Evolutionary conservation across 1,140 invertebrate species (phyloP).

Genomic region (Nasonia vitripennis): DNA sequence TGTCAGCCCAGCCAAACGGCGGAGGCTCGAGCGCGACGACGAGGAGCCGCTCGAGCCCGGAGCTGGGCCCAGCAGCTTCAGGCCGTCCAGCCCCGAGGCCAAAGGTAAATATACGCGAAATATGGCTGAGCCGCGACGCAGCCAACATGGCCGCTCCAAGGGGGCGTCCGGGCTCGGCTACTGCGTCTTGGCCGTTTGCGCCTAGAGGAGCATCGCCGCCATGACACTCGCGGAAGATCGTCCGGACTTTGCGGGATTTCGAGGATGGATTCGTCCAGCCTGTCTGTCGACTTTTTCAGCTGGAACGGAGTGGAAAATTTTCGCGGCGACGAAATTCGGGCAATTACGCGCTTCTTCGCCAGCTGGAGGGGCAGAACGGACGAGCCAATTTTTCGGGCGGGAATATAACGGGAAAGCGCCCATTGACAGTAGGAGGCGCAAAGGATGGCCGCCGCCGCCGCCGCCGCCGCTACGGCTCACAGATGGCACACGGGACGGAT

Average conservation of each 20-base stretch:
- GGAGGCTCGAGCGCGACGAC: not conserved
- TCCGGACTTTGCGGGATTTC: not conserved
- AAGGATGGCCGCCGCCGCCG: constrained; percentile 24
- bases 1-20: not conserved
- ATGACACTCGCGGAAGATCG: constrained; percentile 52
- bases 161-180: not conserved
- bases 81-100: not conserved
- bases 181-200: constrained; percentile 7
- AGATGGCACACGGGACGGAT: constrained; percentile 62
- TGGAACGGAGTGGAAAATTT: not conserved
- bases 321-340: not conserved
- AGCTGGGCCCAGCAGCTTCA: not conserved
- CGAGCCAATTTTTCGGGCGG: constrained; percentile 49
- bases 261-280: not conserved
- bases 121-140: not conserved
- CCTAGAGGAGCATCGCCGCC: constrained; percentile 56
- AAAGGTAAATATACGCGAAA: constrained; percentile 1
- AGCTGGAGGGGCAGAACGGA: not conserved
- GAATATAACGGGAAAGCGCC: constrained; percentile 55
- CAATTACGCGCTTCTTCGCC: no score
- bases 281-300: not conserved
- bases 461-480: constrained; percentile 54
- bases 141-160: constrained; percentile 37
- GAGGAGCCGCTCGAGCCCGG: not conserved
- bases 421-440: constrained; percentile 51